A percentile compares a stretch with the other conserved stretches of the same genome.
These are phyloP conservation scores for Copsychus sechellarum DNA, from an alignment of 2,113 vertebrate genomes.

Conservation along the genomic window DNA sequence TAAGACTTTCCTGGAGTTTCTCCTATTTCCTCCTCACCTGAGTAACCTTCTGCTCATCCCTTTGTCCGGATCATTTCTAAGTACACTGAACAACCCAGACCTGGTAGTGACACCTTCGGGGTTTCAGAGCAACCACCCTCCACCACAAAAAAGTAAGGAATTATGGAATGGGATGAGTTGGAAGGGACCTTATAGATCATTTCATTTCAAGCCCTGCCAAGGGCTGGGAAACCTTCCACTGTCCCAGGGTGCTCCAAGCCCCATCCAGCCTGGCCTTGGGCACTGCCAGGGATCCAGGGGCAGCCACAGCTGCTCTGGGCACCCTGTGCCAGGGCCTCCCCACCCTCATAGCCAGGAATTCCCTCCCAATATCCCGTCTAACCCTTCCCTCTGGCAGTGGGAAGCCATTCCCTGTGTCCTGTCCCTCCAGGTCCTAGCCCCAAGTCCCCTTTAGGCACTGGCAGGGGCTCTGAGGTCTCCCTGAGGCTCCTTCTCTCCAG, in stretches of 20 bases:
- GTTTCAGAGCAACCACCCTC: not conserved
- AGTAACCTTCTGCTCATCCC: not conserved
- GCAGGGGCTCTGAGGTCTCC: fast-evolving
- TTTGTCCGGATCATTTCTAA: not conserved
- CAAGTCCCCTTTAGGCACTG: not conserved
- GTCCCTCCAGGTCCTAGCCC: not conserved
- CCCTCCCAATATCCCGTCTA: fast-evolving
- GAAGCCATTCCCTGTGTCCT: not conserved
- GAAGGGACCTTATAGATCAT: not conserved
- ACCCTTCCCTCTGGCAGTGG: fast-evolving
- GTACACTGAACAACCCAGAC: fast-evolving
- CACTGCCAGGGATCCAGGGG: not conserved
- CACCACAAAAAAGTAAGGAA: not conserved
- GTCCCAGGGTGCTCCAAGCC: fast-evolving
- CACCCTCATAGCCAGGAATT: fast-evolving
- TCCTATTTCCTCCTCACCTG: fast-evolving
- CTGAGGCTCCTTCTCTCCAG: not conserved
- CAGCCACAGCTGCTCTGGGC: not conserved
- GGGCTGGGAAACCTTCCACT: not conserved
- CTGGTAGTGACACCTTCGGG: fast-evolving
- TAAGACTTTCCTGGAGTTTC: not conserved
- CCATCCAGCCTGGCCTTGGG: fast-evolving
- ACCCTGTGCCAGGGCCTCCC: fast-evolving
- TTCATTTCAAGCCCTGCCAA: not conserved
- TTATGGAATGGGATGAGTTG: not conserved